Base-by-base conservation (phyloP, 2,797 vertebrate genomes). In the Arctocebus calabarensis region DNA sequence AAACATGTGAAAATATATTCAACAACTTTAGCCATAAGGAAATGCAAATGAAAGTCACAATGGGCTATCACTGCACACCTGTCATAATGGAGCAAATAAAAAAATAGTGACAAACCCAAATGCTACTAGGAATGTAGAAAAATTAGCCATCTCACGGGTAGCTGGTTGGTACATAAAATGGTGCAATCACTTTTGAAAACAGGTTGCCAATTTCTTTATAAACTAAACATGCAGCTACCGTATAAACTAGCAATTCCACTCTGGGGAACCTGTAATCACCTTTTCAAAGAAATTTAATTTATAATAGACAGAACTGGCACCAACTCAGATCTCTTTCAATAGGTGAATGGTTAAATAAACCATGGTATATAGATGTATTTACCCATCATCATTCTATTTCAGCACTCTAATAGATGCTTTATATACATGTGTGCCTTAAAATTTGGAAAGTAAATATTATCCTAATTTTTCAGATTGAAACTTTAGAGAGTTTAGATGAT, bases 261-360 rank as follows among this genome's bases (percentile, higher is more conserved):
- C 40, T 52, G 8, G 48, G 23, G 2, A 3, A 29, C 9, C 27
- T 78, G 1, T 23, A 81, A 22, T 37, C 37, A 23, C 84, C 82
- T 78, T 45, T 94, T 96, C n/a, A 68, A 66, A 90, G n/a, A 79
- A 55, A 2, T 17, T 88, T 78, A 92, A 87, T 57, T 94, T 88
- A 32, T 90, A 83, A 62, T 14, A 81, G 34, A 19, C n/a, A 88
- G 59, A 84, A 52, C 12, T 82, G 34, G 88, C 48, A 88, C 70
- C 11, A n/a, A n/a, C 3, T 32, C 32, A 90, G 78, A n/a, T 84
- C 27, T 48, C 59, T 78, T 91, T 92, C 71, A 52, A 0, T 34
- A 77, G 75, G n/a, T 68, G 55, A 94, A 20, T 61, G 45, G 52
- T 43, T 90, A 48, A 89, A 71, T 17, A 43, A 27, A 90, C 34